A percentile compares a stretch with the other conserved stretches of the same genome.
phyloP scores from a whole-genome alignment of 2,888 invertebrate genomes.

The Xestia sexstrigata region DNA sequence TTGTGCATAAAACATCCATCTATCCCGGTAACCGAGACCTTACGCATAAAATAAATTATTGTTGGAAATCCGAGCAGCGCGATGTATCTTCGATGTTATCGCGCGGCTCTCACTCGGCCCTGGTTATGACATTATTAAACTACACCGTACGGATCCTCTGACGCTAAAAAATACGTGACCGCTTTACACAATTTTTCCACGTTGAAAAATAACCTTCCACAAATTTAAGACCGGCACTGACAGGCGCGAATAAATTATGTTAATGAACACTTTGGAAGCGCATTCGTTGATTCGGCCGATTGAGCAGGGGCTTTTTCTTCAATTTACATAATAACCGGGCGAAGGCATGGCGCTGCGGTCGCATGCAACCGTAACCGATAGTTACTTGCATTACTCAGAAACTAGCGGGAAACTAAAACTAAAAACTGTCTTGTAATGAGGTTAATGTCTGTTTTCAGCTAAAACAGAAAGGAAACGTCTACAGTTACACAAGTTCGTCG shows the following conservation, averaged over 20 bases:
- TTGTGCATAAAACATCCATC: constrained; percentile 80
- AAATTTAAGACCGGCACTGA: constrained; percentile 89
- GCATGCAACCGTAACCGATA: constrained; percentile 68
- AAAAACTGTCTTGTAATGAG: constrained; percentile 51
- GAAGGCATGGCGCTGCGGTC: constrained; percentile 48
- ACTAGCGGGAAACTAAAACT: constrained; percentile 44
- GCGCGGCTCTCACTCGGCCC: constrained; percentile 72
- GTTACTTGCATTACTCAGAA: constrained; percentile 57
- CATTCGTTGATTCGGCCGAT: constrained; percentile 86
- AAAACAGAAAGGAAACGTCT: constrained; percentile 24
- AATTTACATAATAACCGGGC: constrained; percentile 85
- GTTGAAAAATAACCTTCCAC: constrained; percentile 87
- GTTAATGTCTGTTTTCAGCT: constrained; percentile 37
- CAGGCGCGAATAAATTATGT: constrained; percentile 89
- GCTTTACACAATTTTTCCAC: constrained; percentile 84
- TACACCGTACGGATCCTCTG: constrained; percentile 79
- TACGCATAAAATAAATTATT: constrained; percentile 86
- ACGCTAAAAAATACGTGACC: constrained; percentile 89
- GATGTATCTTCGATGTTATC: constrained; percentile 85
- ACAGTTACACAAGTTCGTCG: constrained; percentile 16
- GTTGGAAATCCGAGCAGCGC: constrained; percentile 79
- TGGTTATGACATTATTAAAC: constrained; percentile 89
- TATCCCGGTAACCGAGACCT: constrained; percentile 77
- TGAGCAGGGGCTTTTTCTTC: constrained; percentile 78
- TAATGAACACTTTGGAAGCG: constrained; percentile 89